Evolutionary conservation across 2,888 invertebrate species (phyloP).

Genomic region (Phytoseiulus persimilis): DNA sequence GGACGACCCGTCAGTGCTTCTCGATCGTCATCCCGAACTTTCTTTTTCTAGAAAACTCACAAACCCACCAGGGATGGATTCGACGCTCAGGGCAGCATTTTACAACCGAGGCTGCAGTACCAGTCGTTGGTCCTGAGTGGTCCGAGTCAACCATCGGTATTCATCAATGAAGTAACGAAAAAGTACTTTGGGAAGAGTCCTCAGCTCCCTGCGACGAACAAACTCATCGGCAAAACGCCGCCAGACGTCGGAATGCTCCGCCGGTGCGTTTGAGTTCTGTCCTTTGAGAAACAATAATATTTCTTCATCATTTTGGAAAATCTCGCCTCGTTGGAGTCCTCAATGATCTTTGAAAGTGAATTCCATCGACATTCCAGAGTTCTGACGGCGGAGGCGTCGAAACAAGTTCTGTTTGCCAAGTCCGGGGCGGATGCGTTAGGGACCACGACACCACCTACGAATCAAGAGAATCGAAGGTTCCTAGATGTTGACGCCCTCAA

Average conservation of each 20-base stretch:
- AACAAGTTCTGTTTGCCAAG: not conserved
- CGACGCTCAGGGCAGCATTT: not conserved
- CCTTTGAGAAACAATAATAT: not conserved
- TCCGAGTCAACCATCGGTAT: not conserved
- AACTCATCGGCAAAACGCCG: not conserved
- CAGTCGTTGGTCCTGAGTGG: slow-evolving; percentile 18
- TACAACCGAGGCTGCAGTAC: slow-evolving; percentile 9
- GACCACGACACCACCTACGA: not conserved
- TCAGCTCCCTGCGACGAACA: slow-evolving; percentile 1
- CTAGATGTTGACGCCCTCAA: slow-evolving; percentile 22
- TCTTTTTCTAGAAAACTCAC: not conserved
- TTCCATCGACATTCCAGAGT: not conserved
- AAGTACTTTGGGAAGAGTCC: slow-evolving; percentile 28
- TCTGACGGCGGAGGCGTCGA: slow-evolving; percentile 22
- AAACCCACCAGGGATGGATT: not conserved
- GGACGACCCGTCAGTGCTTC: not conserved
- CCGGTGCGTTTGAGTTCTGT: not conserved
- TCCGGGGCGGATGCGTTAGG: no score
- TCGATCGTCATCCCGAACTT: not conserved
- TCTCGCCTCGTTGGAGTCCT: no score
- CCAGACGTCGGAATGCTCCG: slow-evolving; percentile 20
- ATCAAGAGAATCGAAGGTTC: not conserved
- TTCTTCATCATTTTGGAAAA: no score
- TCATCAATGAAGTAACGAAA: slow-evolving; percentile 7
- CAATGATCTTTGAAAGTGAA: no score